Evolutionary conservation across 2,797 vertebrate species (phyloP).

Genomic region (Danio jaintianensis): DNA sequence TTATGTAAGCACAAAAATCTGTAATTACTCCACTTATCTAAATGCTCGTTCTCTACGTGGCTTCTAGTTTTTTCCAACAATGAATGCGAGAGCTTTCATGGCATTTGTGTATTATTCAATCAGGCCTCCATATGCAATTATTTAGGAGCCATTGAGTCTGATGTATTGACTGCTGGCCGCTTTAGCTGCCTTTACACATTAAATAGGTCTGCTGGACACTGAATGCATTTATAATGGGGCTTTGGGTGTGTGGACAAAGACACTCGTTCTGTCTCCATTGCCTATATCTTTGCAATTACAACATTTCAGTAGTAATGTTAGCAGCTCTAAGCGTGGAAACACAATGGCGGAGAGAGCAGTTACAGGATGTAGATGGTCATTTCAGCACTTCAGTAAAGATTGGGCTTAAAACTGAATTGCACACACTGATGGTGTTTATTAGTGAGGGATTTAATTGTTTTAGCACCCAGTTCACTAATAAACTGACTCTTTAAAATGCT

Average conservation of each 20-base stretch:
- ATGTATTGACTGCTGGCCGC: slow-evolving; percentile 21
- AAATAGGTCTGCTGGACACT: slow-evolving; percentile 32
- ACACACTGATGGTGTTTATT: neutral
- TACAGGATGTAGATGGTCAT: slow-evolving; percentile 3
- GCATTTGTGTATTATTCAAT: slow-evolving; percentile 31
- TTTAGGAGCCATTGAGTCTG: slow-evolving; percentile 19
- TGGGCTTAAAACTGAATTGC: neutral
- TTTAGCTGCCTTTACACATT: neutral
- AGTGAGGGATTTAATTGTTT: neutral
- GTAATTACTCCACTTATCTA: slow-evolving; percentile 32
- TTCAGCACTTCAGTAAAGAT: neutral
- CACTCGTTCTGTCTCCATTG: slow-evolving; percentile 9
- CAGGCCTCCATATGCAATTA: slow-evolving; percentile 28
- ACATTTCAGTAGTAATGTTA: slow-evolving; percentile 34
- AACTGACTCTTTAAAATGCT: neutral
- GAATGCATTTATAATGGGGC: slow-evolving; percentile 25
- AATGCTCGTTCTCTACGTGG: slow-evolving; percentile 1
- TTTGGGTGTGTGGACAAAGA: slow-evolving; percentile 33
- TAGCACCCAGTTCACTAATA: neutral
- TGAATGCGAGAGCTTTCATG: slow-evolving; percentile 14
- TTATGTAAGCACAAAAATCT: slow-evolving; percentile 30
- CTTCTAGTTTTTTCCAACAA: slow-evolving; percentile 13
- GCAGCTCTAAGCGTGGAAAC: neutral
- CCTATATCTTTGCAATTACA: slow-evolving; percentile 19
- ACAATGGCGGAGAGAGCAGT: slow-evolving; percentile 13